Conservation (phyloP, 2,888 invertebrate genomes). For the Theretra japonica region DNA sequence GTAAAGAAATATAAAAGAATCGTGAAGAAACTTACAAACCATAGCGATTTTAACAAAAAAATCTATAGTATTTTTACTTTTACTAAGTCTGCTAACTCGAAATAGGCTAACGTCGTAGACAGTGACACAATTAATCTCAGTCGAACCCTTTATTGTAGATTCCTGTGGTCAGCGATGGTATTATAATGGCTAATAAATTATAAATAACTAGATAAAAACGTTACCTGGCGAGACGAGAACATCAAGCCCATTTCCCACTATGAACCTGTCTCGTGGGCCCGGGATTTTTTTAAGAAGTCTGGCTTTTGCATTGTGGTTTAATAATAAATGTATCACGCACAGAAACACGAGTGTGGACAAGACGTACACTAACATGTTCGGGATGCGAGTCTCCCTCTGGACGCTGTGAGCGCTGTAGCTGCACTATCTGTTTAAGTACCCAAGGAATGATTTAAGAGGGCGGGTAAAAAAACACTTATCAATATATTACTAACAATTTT, state of each 20-base stretch:
- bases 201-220: background rate
- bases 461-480: background rate
- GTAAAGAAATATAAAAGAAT: background rate
- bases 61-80: too few relatives aligned
- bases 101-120: too few relatives aligned
- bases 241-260: constrained; percentile 54
- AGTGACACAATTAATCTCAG: too few relatives aligned
- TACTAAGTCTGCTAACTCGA: too few relatives aligned
- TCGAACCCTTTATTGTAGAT: too few relatives aligned
- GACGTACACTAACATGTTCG: constrained; percentile 49
- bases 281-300: constrained; percentile 55
- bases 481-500: background rate
- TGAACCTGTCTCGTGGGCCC: constrained; percentile 53
- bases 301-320: constrained; percentile 57
- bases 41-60: too few relatives aligned
- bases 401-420: background rate
- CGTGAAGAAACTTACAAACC: too few relatives aligned
- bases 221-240: constrained; percentile 53
- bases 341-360: constrained; percentile 42
- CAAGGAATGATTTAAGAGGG: background rate
- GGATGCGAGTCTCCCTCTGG: background rate
- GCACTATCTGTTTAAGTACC: background rate
- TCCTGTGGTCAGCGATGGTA: too few relatives aligned
- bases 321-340: constrained; percentile 48
- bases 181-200: too few relatives aligned